A percentile compares a stretch with the other conserved stretches of the same genome.
Conservation (phyloP, 2,888 invertebrate genomes). For the Drosophila helvetica region DNA sequence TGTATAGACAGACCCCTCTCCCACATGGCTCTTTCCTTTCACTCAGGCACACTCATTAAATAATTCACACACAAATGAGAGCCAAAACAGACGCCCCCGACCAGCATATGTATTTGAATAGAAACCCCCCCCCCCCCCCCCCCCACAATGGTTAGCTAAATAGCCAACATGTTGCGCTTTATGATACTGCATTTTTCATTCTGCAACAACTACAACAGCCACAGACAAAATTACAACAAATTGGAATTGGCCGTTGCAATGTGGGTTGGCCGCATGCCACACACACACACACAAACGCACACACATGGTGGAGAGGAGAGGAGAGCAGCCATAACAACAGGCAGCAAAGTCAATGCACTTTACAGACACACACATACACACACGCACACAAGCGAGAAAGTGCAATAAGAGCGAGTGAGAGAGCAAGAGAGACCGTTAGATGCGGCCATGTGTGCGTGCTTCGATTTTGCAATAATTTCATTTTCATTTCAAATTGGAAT, state of each 20-base stretch:
- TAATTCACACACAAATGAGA: not conserved
- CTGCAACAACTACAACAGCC: constrained; percentile 33
- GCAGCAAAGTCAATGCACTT: constrained; percentile 67
- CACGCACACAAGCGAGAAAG: constrained; percentile 24
- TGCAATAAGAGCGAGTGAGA: constrained; percentile 8
- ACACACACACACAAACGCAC: constrained; percentile 6
- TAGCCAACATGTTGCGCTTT: constrained; percentile 12
- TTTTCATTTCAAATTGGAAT: constrained; percentile 73
- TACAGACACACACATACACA: constrained; percentile 30
- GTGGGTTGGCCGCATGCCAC: constrained; percentile 44
- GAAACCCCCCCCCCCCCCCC: constrained; percentile 9
- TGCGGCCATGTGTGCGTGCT: constrained; percentile 47
- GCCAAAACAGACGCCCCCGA: constrained; percentile 1
- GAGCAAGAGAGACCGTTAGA: constrained; percentile 20
- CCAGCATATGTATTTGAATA: not conserved
- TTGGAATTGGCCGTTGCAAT: constrained; percentile 50
- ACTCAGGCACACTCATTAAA: not conserved
- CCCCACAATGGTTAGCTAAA: constrained; percentile 15
- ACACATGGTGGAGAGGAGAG: not conserved
- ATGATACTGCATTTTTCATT: constrained; percentile 47
- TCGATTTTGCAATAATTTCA: constrained; percentile 77
- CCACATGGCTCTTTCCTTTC: not conserved
- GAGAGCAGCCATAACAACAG: constrained; percentile 14
- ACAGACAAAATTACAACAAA: constrained; percentile 47
- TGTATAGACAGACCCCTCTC: not conserved